phyloP scores from a whole-genome alignment of 2,797 vertebrate genomes.

The Rousettus madagascariensis region DNA sequence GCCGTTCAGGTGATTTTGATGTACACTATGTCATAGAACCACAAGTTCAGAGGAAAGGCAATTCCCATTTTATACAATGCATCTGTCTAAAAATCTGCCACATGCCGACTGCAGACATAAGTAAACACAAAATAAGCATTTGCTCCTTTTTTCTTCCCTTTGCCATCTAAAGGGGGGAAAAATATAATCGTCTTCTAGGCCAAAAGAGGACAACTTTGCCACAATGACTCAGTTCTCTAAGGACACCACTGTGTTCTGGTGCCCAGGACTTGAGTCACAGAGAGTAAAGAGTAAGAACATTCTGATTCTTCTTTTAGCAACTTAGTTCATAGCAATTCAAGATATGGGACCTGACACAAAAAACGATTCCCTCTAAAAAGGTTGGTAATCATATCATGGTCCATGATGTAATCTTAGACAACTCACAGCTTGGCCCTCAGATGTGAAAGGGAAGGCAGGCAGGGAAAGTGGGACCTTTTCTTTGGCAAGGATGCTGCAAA shows the following conservation, averaged over 20 bases:
- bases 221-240: background rate
- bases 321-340: background rate
- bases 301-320: background rate
- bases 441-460: background rate
- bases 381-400: background rate
- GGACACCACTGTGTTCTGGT: background rate
- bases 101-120: background rate
- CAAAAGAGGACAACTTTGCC: background rate
- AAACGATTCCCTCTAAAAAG: background rate
- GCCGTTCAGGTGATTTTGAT: no score
- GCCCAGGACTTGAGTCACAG: background rate
- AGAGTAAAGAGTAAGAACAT: background rate
- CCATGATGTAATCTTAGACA: no score
- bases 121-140: background rate
- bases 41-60: background rate
- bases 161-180: background rate
- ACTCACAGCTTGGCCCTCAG: background rate
- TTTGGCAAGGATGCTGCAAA: background rate
- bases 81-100: background rate
- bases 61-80: background rate
- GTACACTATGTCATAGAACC: rapidly evolving
- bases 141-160: background rate
- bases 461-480: background rate
- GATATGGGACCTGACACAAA: background rate
- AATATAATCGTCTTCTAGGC: background rate